Evolutionary conservation across 2,888 invertebrate species (phyloP).

Genomic region (Microctonus aethiopoides): DNA sequence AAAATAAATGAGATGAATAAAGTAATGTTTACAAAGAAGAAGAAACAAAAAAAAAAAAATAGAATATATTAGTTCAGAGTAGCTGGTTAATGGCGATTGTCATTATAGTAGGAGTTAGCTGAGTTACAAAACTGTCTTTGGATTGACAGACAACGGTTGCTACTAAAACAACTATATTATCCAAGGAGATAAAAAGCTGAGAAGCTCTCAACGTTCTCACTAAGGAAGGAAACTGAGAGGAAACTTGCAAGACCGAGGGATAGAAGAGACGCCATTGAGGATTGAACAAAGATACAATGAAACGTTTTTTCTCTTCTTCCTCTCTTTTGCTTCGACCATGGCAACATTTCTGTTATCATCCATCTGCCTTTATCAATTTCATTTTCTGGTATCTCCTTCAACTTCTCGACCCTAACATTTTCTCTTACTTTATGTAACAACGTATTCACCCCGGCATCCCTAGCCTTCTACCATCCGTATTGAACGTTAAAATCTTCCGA

Average conservation of each 20-base stretch:
- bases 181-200: conserved; percentile 3
- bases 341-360: conserved; percentile 6
- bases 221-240: not conserved
- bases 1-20: not conserved
- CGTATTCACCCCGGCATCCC: not conserved
- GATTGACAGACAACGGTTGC: conserved; percentile 15
- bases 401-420: not conserved
- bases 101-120: conserved; percentile 11
- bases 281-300: not conserved
- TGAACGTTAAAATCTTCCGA: conserved; percentile 35
- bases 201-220: conserved; percentile 7
- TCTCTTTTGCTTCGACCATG: not conserved
- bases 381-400: not conserved
- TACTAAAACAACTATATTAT: conserved; percentile 22
- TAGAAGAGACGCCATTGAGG: no score
- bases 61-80: not conserved
- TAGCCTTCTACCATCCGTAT: not conserved
- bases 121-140: not conserved
- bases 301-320: not conserved
- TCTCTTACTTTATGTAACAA: not conserved
- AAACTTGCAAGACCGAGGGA: not conserved
- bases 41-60: not conserved
- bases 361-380: conserved; percentile 5
- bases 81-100: conserved; percentile 12
- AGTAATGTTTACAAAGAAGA: not conserved